These are phyloP conservation scores for Syngnathus rostellatus DNA, from an alignment of 2,797 vertebrate species.

Conservation along the genomic window DNA sequence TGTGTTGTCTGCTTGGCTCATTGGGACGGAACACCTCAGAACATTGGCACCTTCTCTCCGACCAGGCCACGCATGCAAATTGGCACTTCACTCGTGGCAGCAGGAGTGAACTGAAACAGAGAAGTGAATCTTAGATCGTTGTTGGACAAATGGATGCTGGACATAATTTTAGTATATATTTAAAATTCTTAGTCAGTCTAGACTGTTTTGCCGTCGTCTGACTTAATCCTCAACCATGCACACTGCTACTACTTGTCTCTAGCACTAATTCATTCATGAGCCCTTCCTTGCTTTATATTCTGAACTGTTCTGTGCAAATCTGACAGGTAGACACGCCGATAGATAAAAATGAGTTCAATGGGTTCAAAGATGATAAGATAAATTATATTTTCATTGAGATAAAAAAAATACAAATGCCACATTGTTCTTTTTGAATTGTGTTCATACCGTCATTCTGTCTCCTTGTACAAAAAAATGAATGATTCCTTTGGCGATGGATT, in stretches of 20 bases:
- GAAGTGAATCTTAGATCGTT: constrained; percentile 14
- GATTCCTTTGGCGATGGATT: constrained; percentile 35
- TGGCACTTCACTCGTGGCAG: constrained; percentile 43
- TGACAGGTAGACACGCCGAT: constrained; percentile 18
- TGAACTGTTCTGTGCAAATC: constrained; percentile 30
- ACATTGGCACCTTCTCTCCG: constrained; percentile 48
- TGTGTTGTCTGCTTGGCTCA: constrained; percentile 81
- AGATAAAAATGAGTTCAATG: not conserved
- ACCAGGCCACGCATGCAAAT: constrained; percentile 50
- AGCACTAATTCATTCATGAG: constrained; percentile 52
- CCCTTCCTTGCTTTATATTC: constrained; percentile 17
- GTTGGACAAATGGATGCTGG: constrained; percentile 19
- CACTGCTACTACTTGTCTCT: constrained; percentile 42
- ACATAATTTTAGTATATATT: constrained; percentile 28
- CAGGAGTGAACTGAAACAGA: constrained; percentile 29
- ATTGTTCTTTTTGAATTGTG: constrained; percentile 18
- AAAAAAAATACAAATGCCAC: not conserved
- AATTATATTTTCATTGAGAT: constrained; percentile 10
- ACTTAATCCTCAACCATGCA: constrained; percentile 46
- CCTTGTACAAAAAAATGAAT: constrained; percentile 21
- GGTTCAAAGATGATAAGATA: constrained; percentile 45
- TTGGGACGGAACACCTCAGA: constrained; percentile 69
- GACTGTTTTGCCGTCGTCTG: constrained; percentile 43
- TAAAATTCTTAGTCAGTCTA: constrained; percentile 48
- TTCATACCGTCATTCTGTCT: constrained; percentile 50